Evolutionary conservation across 2,888 invertebrate species (phyloP).

Genomic region (Caradrina clavipalpis): DNA sequence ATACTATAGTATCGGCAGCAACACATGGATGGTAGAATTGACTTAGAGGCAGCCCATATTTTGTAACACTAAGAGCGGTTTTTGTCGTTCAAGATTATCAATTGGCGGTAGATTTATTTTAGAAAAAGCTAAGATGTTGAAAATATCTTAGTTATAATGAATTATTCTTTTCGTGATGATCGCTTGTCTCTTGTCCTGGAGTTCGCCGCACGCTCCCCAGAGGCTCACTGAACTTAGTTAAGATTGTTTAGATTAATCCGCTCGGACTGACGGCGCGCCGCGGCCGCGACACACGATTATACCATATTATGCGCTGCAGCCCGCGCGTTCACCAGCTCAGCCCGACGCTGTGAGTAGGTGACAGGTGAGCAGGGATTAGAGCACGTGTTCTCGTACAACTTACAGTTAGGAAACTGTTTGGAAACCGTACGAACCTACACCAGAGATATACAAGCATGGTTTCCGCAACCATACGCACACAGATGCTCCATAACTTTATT

Average conservation of each 20-base stretch:
- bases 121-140: background rate
- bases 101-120: no score
- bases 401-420: background rate
- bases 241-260: conserved; percentile 69
- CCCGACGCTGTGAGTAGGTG: background rate
- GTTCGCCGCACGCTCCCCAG: conserved; percentile 30
- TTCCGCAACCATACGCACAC: no score
- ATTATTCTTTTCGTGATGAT: background rate
- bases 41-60: no score
- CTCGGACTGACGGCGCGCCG: conserved; percentile 34
- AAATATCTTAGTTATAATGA: background rate
- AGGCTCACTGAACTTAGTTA: conserved; percentile 62
- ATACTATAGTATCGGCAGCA: background rate
- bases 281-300: conserved; percentile 29
- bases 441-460: background rate
- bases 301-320: conserved; percentile 23
- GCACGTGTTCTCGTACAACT: conserved; percentile 8
- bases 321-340: background rate
- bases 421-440: background rate
- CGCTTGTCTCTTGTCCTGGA: conserved; percentile 2
- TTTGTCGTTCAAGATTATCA: no score
- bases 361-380: conserved; percentile 1
- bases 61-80: no score
- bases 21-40: no score
- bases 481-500: no score